Conservation (phyloP, 2,113 vertebrate genomes). For the Ia io region DNA sequence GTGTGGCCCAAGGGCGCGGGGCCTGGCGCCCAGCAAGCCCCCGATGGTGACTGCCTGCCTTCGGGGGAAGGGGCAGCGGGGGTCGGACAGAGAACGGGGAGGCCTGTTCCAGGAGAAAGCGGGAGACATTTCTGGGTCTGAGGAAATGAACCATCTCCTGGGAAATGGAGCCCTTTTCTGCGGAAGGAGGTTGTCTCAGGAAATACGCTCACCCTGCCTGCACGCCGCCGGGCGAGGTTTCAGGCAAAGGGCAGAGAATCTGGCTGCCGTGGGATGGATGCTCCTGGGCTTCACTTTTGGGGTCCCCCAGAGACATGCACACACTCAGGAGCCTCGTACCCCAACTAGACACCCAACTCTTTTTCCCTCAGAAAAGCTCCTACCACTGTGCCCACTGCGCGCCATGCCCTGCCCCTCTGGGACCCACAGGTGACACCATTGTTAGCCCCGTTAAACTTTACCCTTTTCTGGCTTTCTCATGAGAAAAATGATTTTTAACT, state of each 20-base stretch:
- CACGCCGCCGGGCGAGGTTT: neutral
- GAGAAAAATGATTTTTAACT: constrained; percentile 2
- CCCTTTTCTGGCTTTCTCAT: neutral
- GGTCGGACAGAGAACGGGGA: neutral
- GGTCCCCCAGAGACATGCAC: neutral
- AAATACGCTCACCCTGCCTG: neutral
- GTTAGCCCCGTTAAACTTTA: neutral
- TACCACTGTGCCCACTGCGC: fast-evolving
- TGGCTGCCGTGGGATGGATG: neutral
- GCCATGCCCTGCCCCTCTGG: neutral
- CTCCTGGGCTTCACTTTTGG: neutral
- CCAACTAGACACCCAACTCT: neutral
- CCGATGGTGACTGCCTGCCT: constrained; percentile 5
- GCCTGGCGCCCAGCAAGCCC: neutral
- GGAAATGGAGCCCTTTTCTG: constrained; percentile 36
- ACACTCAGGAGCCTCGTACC: neutral
- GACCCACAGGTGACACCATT: neutral
- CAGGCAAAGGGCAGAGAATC: neutral
- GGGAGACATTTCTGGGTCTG: constrained; percentile 31
- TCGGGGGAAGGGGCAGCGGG: constrained; percentile 19
- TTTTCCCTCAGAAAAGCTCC: neutral
- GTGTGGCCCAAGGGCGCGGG: constrained; percentile 22
- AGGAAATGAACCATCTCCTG: constrained; percentile 59
- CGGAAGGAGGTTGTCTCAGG: constrained; percentile 15
- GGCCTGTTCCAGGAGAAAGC: neutral